Conservation (phyloP, 2,113 vertebrate genomes). For the Neogale vison region DNA sequence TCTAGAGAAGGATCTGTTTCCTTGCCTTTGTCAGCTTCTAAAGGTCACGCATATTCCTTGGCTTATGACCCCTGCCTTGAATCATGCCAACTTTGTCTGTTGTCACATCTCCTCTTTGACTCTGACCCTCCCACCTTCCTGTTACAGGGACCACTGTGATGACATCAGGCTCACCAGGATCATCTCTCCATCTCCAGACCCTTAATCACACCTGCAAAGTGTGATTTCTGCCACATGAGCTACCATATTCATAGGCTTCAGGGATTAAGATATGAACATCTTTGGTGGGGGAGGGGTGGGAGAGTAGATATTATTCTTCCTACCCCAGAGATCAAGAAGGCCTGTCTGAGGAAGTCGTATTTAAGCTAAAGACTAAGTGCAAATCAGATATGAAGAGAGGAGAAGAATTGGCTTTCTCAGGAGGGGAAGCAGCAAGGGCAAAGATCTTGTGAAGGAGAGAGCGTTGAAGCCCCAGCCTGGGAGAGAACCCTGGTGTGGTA, state of each 20-base stretch:
- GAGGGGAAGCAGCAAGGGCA: not conserved
- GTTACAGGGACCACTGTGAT: not conserved
- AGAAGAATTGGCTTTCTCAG: not conserved
- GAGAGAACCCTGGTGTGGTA: not conserved
- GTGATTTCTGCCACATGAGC: not conserved
- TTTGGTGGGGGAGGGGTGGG: rapidly evolving
- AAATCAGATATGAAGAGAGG: not conserved
- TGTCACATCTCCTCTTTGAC: not conserved
- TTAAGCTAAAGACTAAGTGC: not conserved
- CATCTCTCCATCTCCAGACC: not conserved
- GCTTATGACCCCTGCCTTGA: not conserved
- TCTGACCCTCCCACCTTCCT: not conserved
- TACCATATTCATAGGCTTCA: not conserved
- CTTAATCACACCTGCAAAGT: not conserved
- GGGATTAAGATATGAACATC: not conserved
- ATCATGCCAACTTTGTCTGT: not conserved
- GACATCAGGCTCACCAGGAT: not conserved
- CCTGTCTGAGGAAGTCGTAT: not conserved
- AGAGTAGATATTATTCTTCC: not conserved
- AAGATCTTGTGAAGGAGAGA: not conserved
- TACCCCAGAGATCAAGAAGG: not conserved
- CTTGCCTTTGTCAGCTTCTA: not conserved
- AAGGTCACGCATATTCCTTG: not conserved
- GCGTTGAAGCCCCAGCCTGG: not conserved
- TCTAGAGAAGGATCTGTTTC: not conserved